These are phyloP conservation scores for Proales similis DNA, from an alignment of 1,140 invertebrate genomes.

Conservation along the genomic window DNA sequence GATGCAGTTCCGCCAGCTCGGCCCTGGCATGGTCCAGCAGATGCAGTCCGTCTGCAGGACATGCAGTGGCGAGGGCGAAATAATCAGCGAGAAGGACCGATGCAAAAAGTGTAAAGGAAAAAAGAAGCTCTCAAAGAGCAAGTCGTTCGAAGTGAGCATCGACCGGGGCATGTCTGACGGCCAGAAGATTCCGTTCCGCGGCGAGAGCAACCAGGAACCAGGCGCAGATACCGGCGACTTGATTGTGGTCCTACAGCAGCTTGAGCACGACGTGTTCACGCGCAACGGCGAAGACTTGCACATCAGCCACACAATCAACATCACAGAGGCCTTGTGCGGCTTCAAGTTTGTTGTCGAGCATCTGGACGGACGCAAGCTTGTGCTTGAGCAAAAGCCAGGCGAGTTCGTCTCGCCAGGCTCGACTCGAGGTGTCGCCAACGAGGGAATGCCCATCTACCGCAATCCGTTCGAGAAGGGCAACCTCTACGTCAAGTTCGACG, in stretches of 20 bases:
- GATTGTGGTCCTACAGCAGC: conserved; percentile 83
- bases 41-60: conserved; percentile 74
- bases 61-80: conserved; percentile 55
- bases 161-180: conserved; percentile 55
- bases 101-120: conserved; percentile 38
- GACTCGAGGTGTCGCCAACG: conserved; percentile 70
- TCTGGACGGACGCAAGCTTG: conserved; percentile 76
- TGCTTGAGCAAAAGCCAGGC: conserved; percentile 72
- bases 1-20: conserved; percentile 76
- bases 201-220: conserved; percentile 36
- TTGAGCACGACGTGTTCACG: conserved; percentile 68
- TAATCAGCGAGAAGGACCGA: conserved; percentile 28
- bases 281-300: conserved; percentile 74
- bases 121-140: conserved; percentile 30
- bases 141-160: conserved; percentile 27
- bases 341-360: conserved; percentile 82
- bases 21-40: conserved; percentile 84
- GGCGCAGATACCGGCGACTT: conserved; percentile 68
- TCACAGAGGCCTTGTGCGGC: conserved; percentile 87
- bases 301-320: conserved; percentile 61
- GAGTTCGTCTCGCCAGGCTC: conserved; percentile 38
- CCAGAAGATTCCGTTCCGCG: conserved; percentile 25
- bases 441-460: conserved; percentile 88
- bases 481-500: conserved; percentile 77
- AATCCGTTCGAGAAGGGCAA: conserved; percentile 87